Base-by-base conservation (phyloP, 2,113 vertebrate species). In the Platichthys flesus region DNA sequence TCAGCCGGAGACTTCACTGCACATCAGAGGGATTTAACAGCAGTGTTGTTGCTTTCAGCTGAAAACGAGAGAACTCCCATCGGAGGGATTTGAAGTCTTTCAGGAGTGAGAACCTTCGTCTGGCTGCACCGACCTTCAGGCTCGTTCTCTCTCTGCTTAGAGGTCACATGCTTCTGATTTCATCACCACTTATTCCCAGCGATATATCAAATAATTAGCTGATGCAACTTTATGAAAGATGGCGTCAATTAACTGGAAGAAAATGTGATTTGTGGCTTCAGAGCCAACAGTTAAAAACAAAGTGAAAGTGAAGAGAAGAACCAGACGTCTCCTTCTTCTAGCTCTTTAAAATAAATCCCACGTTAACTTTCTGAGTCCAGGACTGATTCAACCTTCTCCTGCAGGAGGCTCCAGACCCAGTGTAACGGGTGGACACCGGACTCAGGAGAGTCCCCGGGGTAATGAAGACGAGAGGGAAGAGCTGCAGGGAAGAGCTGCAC, bases 191-290 rank as follows among this genome's bases (percentile, higher is more conserved):
- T 42, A n/a, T 56, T 42, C n/a, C 55, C 14, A 21, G 61, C 31
- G 12, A 15, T 24, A 15, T 24, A 14, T 37, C 23, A 16, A 35
- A n/a, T 23, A 7, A 58, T 69, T 24, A 51, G 21, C 28, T 72
- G 79, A 82, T 71, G 62, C 63, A 77, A 82, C 54, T 28, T 61
- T 28, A 23, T 57, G 62, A 57, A 77, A 72, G 49, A 6, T 26
- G n/a, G 56, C 1, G 6, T 5, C 0, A 47, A 13, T 20, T 18
- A 9, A 21, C 31, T 4, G 28, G 16, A 45, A 60, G 71, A 28
- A 15, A 3, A 31, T 3, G n/a, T 3, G 35, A 52, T 15, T 12
- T 21, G 20, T 18, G 2, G 37, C 16, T 10, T 5, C 35, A 64
- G 59, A 28, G 24, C 9, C 5, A 21, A 49, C 23, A 31, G 6